Percentiles rank a stretch among this genome's conserved stretches.
These are phyloP conservation scores for Pandemis corylana DNA, from an alignment of 2,888 invertebrate genomes.

Conservation along the genomic window DNA sequence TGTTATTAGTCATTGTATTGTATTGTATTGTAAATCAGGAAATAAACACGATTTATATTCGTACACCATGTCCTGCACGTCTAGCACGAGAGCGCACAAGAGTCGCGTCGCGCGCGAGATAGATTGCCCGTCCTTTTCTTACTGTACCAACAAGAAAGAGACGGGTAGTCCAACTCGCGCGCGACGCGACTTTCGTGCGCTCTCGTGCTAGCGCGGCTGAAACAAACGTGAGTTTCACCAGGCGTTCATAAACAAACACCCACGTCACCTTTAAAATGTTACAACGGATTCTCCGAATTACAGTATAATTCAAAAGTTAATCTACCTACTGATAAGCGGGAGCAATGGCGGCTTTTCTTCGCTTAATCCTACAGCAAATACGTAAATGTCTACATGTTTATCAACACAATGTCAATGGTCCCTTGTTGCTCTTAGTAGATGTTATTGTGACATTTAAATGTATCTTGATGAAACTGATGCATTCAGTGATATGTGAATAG, in stretches of 20 bases:
- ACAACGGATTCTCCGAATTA: neutral
- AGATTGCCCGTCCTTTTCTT: too few relatives aligned
- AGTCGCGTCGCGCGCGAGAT: too few relatives aligned
- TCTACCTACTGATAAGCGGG: neutral
- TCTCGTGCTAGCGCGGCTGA: too few relatives aligned
- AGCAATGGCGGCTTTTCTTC: neutral
- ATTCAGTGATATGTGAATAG: neutral
- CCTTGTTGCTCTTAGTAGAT: neutral
- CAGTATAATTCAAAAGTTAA: neutral
- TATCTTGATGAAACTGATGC: neutral
- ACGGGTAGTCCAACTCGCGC: too few relatives aligned
- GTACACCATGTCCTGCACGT: neutral
- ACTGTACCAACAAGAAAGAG: too few relatives aligned
- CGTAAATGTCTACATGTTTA: constrained; percentile 3
- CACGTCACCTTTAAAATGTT: neutral
- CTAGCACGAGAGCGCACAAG: too few relatives aligned
- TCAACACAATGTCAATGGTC: neutral
- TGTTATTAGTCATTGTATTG: too few relatives aligned
- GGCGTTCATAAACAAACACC: neutral
- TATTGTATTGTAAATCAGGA: neutral
- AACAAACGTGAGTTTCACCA: neutral
- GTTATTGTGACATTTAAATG: neutral
- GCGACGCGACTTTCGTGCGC: too few relatives aligned
- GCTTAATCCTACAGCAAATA: neutral
- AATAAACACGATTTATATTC: neutral